Base-by-base conservation (phyloP, 2,113 vertebrate species). In the Spheniscus mendiculus region DNA sequence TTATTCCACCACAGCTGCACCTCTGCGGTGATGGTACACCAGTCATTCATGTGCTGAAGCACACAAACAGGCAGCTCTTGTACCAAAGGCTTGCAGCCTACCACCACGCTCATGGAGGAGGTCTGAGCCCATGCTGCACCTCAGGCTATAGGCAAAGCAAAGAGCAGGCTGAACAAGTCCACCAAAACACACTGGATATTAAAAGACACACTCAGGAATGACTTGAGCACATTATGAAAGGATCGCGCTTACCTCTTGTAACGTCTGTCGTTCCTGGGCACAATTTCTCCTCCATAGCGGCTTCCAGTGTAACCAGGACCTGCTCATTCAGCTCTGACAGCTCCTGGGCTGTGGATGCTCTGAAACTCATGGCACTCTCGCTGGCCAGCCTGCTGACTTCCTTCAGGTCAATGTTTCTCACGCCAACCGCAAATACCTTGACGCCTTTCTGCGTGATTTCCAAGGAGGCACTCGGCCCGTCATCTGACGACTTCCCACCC, bases 271-370 rank as follows among this genome's bases (percentile, higher is more conserved):
- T 7, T 42, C 72, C 97, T 15, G 87, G 98, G 87, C 99, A 99
- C 13, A 99, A 34, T 53, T 97, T 98, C 62, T 99, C 98, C 19
- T 96, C 98, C 92, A 99, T 98, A 18, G 99, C 99, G 1, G 99
- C 99, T 9, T 98, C 98, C 89, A 99, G 91, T 0, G 98, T 99
- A 36, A 98, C 98, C 95, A 99, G 89, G 56, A 99, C 99, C 85
- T 99, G 98, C 90, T 99, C 99, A 2, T 99, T 99, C 62, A 99
- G 94, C 49, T 99, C 99, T 0, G 99, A 99, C 56, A 99, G 98
- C 84, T 96, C 98, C 82, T 92, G 97, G 25, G 98, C 97, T 3
- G 87, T 99, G 17, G 98, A 87, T 19, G 97, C 98, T 16, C 99
- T 96, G 94, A 99, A 99, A 16, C 99, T 98, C 0, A 97, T 99